A percentile compares a stretch with the other conserved stretches of the same genome.
Evolutionary conservation across 2,113 vertebrate genomes (phyloP).

Genomic region (Arizona elegans): DNA sequence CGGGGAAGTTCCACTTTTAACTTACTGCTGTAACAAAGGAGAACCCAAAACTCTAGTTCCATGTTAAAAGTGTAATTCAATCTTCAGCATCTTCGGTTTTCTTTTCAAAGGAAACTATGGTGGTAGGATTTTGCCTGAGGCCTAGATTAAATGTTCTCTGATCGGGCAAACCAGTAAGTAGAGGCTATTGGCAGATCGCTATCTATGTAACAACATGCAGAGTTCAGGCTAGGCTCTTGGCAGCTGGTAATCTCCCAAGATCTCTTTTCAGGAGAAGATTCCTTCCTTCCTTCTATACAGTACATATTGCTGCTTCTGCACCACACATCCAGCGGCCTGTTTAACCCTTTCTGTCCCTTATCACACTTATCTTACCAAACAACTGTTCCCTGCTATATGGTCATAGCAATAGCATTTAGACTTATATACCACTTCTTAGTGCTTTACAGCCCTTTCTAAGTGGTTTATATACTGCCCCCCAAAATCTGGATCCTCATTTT

Average conservation of each 20-base stretch:
- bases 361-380: not conserved
- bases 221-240: not conserved
- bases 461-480: not conserved
- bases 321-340: not conserved
- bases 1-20: not conserved
- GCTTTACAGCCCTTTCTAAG: not conserved
- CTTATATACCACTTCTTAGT: not conserved
- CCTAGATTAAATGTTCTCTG: not conserved
- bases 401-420: not conserved
- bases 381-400: not conserved
- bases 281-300: not conserved
- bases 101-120: not conserved
- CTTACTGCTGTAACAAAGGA: not conserved
- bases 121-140: not conserved
- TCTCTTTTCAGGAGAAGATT: not conserved
- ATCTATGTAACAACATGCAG: not conserved
- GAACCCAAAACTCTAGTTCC: not conserved
- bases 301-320: not conserved
- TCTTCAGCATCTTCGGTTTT: not conserved
- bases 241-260: not conserved
- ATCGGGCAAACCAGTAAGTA: not conserved
- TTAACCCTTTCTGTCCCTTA: not conserved
- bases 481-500: not conserved
- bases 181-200: not conserved
- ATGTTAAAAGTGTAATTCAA: not conserved